phyloP scores from a whole-genome alignment of 2,797 vertebrate genomes.

The Meriones psammophilus region DNA sequence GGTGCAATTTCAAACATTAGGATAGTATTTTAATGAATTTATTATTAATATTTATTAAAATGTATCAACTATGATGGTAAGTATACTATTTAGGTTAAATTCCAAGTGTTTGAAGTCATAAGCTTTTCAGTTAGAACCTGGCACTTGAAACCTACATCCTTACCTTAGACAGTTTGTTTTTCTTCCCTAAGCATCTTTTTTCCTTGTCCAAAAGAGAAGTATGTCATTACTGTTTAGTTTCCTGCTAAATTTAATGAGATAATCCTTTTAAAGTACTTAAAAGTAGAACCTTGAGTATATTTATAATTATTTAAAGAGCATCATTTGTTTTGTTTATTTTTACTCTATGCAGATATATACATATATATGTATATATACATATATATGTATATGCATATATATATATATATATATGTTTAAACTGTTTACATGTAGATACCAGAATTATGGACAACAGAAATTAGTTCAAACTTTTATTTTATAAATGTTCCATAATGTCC shows the following conservation, averaged over 20 bases:
- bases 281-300: not conserved
- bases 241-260: not conserved
- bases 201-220: not conserved
- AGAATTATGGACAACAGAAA: not conserved
- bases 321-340: slow-evolving; percentile 16
- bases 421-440: not conserved
- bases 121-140: not conserved
- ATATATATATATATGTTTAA: not conserved
- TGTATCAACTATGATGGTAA: not conserved
- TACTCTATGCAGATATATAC: not conserved
- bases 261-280: slow-evolving; percentile 14
- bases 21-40: not conserved
- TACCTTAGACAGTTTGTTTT: slow-evolving; percentile 21
- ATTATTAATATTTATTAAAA: not conserved
- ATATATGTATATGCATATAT: not conserved
- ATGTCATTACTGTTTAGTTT: not conserved
- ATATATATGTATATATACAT: not conserved
- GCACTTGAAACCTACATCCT: not conserved
- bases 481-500: not conserved
- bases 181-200: not conserved
- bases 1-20: not conserved
- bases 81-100: not conserved
- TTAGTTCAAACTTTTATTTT: slow-evolving; percentile 41
- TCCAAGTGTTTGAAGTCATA: slow-evolving; percentile 1
- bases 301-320: slow-evolving; percentile 35